Percentiles rank a stretch among this genome's conserved stretches.
These are phyloP conservation scores for pig (Sus scrofa) DNA, from an alignment of 2,113 vertebrate genomes.

Conservation along the genomic window T2T-Sscrofa CM000817.6:123407501-123408000, in stretches of 20 bases:
- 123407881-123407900: constrained; percentile 2
- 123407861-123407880: constrained; percentile 38
- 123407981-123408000: background rate
- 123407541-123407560: background rate
- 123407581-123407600: constrained; percentile 20
- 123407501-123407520: background rate
- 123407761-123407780: constrained; percentile 64
- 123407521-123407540: background rate
- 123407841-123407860: constrained; percentile 48
- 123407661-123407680: constrained; percentile 46
- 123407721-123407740: constrained; percentile 37
- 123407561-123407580: background rate
- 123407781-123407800: constrained; percentile 50
- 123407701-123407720: constrained; percentile 28
- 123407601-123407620: background rate
- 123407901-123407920: constrained; percentile 22
- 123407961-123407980: background rate
- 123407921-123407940: constrained; percentile 28
- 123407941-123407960: background rate
- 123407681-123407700: background rate
- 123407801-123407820: background rate
- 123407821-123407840: constrained; percentile 42
- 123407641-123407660: constrained; percentile 1
- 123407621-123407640: constrained; percentile 20
- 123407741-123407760: constrained; percentile 14